Evolutionary conservation across 2,113 vertebrate species (phyloP), one percentile per base, ranked within the genome.

Genomic region (Catagonus wagneri): DNA sequence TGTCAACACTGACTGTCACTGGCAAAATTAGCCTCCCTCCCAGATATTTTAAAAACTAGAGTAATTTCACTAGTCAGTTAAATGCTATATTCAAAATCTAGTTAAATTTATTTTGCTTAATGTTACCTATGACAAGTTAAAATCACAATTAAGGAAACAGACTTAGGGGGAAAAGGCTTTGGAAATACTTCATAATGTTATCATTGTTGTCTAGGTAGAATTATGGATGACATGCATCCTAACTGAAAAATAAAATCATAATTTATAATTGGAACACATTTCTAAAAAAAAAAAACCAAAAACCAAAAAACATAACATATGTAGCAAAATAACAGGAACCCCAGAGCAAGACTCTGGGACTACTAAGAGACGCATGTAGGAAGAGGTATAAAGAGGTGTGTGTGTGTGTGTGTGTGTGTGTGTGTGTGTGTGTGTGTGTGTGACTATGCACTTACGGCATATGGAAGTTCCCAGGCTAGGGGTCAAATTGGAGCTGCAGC

Each of bases 121-220:
- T 52, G 58, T 10, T 69, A 3, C 8, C 50, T 83, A 5, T 39
- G 66, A 88, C 72, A 94, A 96, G 34, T 74, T 90, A 80, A 74
- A 76, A 86, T 25, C 34, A 19, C 80, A 71, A 36, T 94, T 90
- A 75, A 78, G 75, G 95, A 93, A 80, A 88, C 60, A 68, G n/a
- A 78, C 23, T 92, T 54, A 50, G 39, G 29, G 89, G n/a, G 89
- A 80, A 74, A 83, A 76, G 44, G 16, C 6, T 81, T 91, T 85
- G n/a, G 72, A 83, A 94, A 90, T 52, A 86, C 27, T 92, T 11
- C 19, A 66, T 78, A 60, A 74, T 86, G 65, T 68, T 86, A 83
- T 54, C 69, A 92, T 63, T 78, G 29, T 54, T 90, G n/a, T 83
- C 29, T 94, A 89, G 6, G 16, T 56, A 39, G 14, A 32, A 86